Conservation (phyloP, 37 sponge, comb jelly and placozoan species). For the Beroe forskalii region DNA sequence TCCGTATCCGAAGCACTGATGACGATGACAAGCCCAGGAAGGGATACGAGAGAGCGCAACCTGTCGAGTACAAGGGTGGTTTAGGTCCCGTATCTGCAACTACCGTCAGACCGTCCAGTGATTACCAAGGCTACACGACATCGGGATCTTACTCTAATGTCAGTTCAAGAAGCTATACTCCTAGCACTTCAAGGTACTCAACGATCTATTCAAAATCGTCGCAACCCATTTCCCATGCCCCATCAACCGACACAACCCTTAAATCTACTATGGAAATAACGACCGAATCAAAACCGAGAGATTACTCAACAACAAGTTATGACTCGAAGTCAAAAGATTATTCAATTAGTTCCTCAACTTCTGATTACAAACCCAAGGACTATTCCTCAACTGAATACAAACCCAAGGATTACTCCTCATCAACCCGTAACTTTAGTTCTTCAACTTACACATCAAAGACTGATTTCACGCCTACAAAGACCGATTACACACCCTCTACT, state of each 20-base stretch:
- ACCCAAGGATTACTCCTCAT: not conserved
- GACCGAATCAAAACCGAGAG: not conserved
- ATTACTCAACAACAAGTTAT: not conserved
- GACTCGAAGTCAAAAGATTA: not conserved
- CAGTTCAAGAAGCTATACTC: not conserved
- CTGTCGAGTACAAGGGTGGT: not conserved
- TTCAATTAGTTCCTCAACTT: not conserved
- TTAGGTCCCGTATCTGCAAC: not conserved
- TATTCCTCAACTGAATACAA: slow-evolving; percentile 22
- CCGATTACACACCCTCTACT: not conserved
- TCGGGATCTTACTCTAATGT: not conserved
- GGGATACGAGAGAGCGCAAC: not conserved
- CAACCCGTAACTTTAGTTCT: not conserved
- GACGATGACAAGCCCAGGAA: no score
- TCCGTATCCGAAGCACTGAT: not conserved
- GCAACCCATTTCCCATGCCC: not conserved
- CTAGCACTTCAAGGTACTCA: not conserved
- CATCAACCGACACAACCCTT: not conserved
- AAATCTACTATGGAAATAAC: not conserved
- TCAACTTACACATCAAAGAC: not conserved
- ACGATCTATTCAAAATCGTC: not conserved
- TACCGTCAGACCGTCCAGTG: not conserved
- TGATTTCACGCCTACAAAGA: not conserved
- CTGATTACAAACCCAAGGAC: slow-evolving; percentile 1
- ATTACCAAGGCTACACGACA: not conserved